A percentile compares a stretch with the other conserved stretches of the same genome.
Conservation (phyloP, 2,113 vertebrate genomes). For the Periophthalmodon schlosseri region DNA sequence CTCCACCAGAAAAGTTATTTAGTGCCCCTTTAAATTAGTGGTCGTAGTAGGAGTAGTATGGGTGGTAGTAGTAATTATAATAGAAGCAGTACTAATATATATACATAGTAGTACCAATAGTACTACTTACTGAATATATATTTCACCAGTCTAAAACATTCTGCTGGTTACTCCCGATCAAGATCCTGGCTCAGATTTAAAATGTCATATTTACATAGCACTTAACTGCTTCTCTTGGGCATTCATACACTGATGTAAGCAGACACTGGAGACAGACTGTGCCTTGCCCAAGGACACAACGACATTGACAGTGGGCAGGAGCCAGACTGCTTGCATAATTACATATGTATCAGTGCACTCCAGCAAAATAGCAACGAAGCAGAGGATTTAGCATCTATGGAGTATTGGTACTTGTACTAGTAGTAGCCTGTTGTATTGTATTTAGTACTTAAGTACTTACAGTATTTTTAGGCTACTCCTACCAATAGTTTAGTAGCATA, state of each 20-base stretch:
- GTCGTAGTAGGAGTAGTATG: not conserved
- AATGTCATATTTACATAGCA: not conserved
- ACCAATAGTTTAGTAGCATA: no score
- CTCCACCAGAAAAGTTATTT: no score
- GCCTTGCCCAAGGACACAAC: not conserved
- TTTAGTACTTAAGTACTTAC: no score
- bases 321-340: not conserved
- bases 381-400: not conserved
- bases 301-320: not conserved
- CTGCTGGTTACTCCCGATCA: not conserved
- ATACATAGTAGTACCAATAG: no score
- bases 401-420: not conserved
- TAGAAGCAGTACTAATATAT: not conserved
- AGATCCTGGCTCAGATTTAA: not conserved
- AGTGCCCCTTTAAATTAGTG: not conserved
- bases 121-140: no score
- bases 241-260: not conserved
- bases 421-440: not conserved
- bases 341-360: not conserved
- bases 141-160: no score
- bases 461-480: no score
- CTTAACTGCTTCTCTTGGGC: not conserved
- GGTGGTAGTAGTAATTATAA: not conserved
- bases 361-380: not conserved
- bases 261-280: not conserved